Conservation (phyloP, 2,113 vertebrate species). For the Bos taurus region ARS-UCD2.0 NC_037357.1:35771001-35771500, state of each 20-base stretch:
- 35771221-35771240: slow-evolving; percentile 73
- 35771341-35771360: slow-evolving; percentile 80
- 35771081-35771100: slow-evolving; percentile 61
- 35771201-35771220: slow-evolving; percentile 69
- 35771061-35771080: slow-evolving; percentile 69
- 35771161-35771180: slow-evolving; percentile 72
- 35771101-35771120: slow-evolving; percentile 53
- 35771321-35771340: slow-evolving; percentile 79
- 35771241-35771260: slow-evolving; percentile 77
- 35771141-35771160: slow-evolving; percentile 79
- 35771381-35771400: slow-evolving; percentile 86
- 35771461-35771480: slow-evolving; percentile 71
- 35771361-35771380: slow-evolving; percentile 84
- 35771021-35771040: slow-evolving; percentile 76
- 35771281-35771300: slow-evolving; percentile 82
- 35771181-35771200: slow-evolving; percentile 68
- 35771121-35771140: slow-evolving; percentile 56
- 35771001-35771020: slow-evolving; percentile 65
- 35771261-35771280: slow-evolving; percentile 68
- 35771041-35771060: slow-evolving; percentile 78
- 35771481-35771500: not conserved
- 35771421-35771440: slow-evolving; percentile 85
- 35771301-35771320: slow-evolving; percentile 81
- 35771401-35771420: slow-evolving; percentile 87
- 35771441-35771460: slow-evolving; percentile 82